Conservation (phyloP, 2,113 vertebrate genomes). For the Nannobrachium achirus region DNA sequence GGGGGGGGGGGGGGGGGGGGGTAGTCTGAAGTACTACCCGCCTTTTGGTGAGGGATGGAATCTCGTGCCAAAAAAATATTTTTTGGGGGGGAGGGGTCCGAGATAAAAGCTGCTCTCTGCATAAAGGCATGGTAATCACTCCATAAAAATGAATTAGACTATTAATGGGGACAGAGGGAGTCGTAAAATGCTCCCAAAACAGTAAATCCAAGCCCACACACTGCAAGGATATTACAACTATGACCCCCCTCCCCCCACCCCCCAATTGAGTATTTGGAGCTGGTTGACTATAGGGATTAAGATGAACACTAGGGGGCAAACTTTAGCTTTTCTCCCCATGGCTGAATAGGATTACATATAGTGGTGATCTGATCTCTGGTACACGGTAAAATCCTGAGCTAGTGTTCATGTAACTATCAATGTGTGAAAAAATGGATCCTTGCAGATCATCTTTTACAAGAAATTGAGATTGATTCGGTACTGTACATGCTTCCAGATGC, state of each 20-base stretch:
- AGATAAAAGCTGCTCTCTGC: neutral
- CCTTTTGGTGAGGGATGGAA: no score
- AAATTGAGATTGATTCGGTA: no score
- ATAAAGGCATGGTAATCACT: neutral
- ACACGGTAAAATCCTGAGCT: neutral
- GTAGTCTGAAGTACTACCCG: neutral
- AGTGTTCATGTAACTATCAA: no score
- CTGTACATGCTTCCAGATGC: no score
- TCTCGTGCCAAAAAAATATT: neutral
- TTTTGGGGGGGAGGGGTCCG: neutral
- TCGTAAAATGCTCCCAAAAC: neutral
- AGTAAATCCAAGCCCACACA: neutral
- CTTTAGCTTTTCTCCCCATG: slow-evolving; percentile 70
- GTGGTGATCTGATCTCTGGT: slow-evolving; percentile 33
- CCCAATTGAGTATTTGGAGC: neutral
- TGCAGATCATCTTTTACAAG: no score
- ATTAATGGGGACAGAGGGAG: neutral
- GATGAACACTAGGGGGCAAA: slow-evolving; percentile 81
- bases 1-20: neutral
- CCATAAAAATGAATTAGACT: neutral
- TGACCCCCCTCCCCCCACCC: neutral
- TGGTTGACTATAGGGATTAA: no score
- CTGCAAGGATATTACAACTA: neutral
- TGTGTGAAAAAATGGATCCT: no score
- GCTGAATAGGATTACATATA: slow-evolving; percentile 18